Evolutionary conservation across 1,140 invertebrate genomes (phyloP), one percentile per base, ranked within the genome.

Genomic region (Frieseomelitta varia): DNA sequence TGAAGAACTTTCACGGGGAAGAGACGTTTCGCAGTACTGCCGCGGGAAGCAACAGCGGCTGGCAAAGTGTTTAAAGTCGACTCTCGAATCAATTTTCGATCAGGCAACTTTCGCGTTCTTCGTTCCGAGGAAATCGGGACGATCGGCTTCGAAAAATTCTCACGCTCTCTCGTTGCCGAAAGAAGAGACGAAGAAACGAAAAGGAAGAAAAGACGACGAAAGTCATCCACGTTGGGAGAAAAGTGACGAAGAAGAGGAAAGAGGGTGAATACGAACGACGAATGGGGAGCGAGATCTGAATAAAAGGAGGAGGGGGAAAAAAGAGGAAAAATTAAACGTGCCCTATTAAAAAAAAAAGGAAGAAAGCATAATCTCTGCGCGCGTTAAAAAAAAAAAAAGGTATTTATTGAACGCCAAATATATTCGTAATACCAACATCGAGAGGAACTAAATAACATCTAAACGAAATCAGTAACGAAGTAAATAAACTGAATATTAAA

Each of bases 341-440:
- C 94, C 94, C 91, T 88, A 90, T 87, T 95, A 81, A 17, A 47
- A n/a, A 63, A 55, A 72, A 81, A 6, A 56, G 80, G 72, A 93
- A 77, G 0, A 10, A 47, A 95, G 93, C 89, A 93, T 93, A 93
- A 93, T 92, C 89, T 93, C 56, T 47, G 94, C 93, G 93, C 90
- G 94, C 94, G 94, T 93, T 93, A 94, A 94, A 94, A 94, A 90
- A 21, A 14, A 94, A 94, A 94, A 94, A 90, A 21, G 21, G 24
- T 93, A 93, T 93, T 63, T 47, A 47, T 47, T 92, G 90, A 94
- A 94, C 27, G 92, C 92, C 24, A 91, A 89, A 63, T 94, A 93
- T 91, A 93, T 91, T 94, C 92, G 90, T 93, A 94, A 88, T 86
- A 79, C 67, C 39, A 47, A 63, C 67, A 55, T 47, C 56, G 67